Base-by-base conservation (phyloP, 2,888 invertebrate species). In the Coenonympha arcania region DNA sequence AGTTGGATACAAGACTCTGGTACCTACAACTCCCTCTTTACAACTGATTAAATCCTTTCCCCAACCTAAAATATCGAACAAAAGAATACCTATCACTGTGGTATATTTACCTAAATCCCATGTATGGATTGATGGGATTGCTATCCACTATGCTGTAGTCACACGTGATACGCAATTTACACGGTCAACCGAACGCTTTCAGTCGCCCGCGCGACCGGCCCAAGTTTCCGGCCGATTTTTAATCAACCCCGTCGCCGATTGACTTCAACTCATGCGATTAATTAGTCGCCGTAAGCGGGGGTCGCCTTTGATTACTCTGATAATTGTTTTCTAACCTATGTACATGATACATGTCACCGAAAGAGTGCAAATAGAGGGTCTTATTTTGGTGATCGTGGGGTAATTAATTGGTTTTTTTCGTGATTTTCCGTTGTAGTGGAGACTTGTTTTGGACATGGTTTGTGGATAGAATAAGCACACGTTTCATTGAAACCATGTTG, bases 211-310 rank as follows among this genome's bases (percentile, higher is more conserved):
- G 4, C 28, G 28, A 11, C 4, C 30, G 28, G 37, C 47, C 48
- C 48, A 34, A 66, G 64, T 65, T 76, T 81, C 76, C 81, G 76
- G 72, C 52, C 72, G 69, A 82, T 83, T 84, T 84, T 83, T 83
- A 82, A 82, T 79, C 75, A 80, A 77, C 73, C 70, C 70, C 71
- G 70, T 55, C 62, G 63, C 55, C 55, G 59, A 81, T 80, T 79
- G 79, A 76, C 73, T 76, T 58, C 69, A 69, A 71, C 60, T 75
- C 77, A 69, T 64, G 74, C 81, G 82, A 69, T 62, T 78, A 84
- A 84, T 84, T 79, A 81, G 83, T 80, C 76, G 77, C 76, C 71
- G 66, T 61, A 62, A 67, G 71, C 66, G 58, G 55, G 55, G 69
- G 79, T 73, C 64, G 65, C 68, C 64, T 74, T 73, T 76, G 74